Conservation (phyloP, 2,113 vertebrate species). For the Elgaria multicarinata region DNA sequence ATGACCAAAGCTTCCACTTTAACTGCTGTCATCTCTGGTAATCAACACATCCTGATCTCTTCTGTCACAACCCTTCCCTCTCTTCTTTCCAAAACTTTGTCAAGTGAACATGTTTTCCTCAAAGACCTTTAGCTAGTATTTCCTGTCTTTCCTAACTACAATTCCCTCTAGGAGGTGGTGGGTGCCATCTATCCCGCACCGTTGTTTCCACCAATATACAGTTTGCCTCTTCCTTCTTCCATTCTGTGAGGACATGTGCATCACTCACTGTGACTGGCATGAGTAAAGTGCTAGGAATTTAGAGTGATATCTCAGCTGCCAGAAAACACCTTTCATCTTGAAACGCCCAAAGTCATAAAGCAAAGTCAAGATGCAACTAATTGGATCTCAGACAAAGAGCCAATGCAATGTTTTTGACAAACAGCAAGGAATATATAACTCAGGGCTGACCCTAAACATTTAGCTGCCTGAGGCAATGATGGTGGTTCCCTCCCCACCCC, state of each 20-base stretch:
- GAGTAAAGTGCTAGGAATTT: not conserved
- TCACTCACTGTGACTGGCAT: not conserved
- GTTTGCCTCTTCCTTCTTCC: not conserved
- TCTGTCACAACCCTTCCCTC: not conserved
- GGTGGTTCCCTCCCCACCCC: not conserved
- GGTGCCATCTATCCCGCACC: not conserved
- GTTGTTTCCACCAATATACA: not conserved
- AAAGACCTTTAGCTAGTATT: not conserved
- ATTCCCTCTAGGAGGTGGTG: not conserved
- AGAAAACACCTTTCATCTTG: not conserved
- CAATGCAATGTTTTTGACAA: constrained; percentile 13
- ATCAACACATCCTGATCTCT: not conserved
- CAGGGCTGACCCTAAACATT: no score
- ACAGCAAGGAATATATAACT: not conserved
- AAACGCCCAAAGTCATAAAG: not conserved
- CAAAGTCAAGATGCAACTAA: not conserved
- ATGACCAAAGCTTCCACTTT: not conserved
- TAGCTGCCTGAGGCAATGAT: not conserved
- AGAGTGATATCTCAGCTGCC: not conserved
- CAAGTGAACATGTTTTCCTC: not conserved
- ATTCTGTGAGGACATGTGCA: not conserved
- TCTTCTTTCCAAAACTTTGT: not conserved
- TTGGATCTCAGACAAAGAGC: not conserved
- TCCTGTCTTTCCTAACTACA: not conserved
- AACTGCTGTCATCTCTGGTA: not conserved